Percentiles rank a stretch among this genome's conserved stretches.
Conservation (phyloP, 2,888 invertebrate genomes). For the Oegoconia quadripuncta region DNA sequence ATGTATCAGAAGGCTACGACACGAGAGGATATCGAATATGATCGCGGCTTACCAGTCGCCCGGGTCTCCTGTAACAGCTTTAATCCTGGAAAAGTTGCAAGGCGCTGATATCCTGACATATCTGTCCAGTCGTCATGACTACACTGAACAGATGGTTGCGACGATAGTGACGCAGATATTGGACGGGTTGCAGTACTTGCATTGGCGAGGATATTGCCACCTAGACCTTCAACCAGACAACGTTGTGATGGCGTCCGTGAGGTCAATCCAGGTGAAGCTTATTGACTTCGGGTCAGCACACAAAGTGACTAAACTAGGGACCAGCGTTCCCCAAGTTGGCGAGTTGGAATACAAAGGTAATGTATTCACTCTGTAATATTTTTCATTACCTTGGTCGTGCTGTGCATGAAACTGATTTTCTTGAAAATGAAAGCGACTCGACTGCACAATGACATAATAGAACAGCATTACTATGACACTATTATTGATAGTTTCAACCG, state of each 20-base stretch:
- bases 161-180: conserved; percentile 91
- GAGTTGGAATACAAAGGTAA: conserved; percentile 87
- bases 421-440: no score
- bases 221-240: conserved; percentile 97
- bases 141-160: conserved; percentile 95
- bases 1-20: conserved; percentile 87
- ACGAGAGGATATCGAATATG: conserved; percentile 91
- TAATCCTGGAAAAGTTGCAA: conserved; percentile 90
- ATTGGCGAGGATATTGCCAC: conserved; percentile 95
- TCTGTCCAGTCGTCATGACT: conserved; percentile 92
- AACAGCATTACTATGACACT: no score
- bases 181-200: conserved; percentile 95
- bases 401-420: no score
- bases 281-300: conserved; percentile 95
- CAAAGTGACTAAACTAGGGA: conserved; percentile 88
- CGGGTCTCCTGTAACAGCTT: conserved; percentile 83
- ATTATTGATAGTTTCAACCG: no score
- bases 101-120: conserved; percentile 95
- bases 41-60: conserved; percentile 85
- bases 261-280: conserved; percentile 92
- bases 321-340: conserved; percentile 83
- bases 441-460: no score
- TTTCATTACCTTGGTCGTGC: no score
- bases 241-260: conserved; percentile 92
- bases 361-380: no score